These are phyloP conservation scores for Papilio gigon DNA, from an alignment of 2,888 invertebrate species.

Conservation along the genomic window DNA sequence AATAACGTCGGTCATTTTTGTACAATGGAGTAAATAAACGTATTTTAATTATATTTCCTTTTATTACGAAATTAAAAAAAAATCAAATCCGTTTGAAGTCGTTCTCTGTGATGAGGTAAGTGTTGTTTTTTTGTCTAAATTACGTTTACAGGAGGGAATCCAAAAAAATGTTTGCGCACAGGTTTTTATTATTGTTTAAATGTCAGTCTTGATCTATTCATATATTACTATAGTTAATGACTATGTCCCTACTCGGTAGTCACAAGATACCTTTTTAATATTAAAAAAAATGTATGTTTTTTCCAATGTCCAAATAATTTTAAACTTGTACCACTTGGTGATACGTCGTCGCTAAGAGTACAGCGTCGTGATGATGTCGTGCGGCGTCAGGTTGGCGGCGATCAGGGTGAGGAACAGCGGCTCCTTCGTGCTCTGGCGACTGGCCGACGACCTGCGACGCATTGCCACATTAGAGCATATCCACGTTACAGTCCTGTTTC, in stretches of 20 bases:
- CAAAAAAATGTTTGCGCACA: not conserved
- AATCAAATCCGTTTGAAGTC: no score
- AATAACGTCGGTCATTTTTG: not conserved
- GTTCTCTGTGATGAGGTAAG: no score
- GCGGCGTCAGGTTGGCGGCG: conserved; percentile 38
- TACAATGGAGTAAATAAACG: not conserved
- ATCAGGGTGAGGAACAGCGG: conserved; percentile 32
- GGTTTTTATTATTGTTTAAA: not conserved
- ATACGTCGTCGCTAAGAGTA: conserved; percentile 32
- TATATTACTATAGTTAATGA: not conserved
- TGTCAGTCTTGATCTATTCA: conserved; percentile 18
- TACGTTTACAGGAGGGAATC: not conserved
- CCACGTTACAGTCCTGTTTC: no score
- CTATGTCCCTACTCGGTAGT: not conserved
- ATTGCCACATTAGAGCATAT: no score
- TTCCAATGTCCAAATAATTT: no score
- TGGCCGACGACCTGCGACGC: conserved; percentile 21
- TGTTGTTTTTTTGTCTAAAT: no score
- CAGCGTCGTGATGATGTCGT: conserved; percentile 37
- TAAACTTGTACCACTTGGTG: no score
- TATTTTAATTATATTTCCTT: not conserved
- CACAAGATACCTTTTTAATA: not conserved
- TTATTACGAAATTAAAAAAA: not conserved
- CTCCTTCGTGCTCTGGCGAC: conserved; percentile 12
- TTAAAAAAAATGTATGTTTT: no score